Evolutionary conservation across 2,888 invertebrate genomes (phyloP), one percentile per base, ranked within the genome.

Genomic region (Drosophila mulleri): DNA sequence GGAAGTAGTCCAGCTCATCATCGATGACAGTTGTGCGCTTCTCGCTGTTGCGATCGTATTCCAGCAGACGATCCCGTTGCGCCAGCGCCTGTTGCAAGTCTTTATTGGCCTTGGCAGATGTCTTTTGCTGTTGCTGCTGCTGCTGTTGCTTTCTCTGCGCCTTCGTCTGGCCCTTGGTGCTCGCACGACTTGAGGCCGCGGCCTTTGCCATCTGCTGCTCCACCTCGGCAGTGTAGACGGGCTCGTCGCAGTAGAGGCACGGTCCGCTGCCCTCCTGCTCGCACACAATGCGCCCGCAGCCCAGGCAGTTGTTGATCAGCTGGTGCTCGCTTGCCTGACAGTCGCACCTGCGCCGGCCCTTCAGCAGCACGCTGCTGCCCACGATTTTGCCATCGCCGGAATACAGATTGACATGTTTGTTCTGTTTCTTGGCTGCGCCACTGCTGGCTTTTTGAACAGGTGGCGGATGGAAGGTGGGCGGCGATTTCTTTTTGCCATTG

Each of bases 181-280:
- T 37, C 14, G 37, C 16, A 6, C 16, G 37, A 37, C 6, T 37
- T 16, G 16, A 16, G 37, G 37, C 3, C 1, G 29, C 12, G 0
- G 32, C 41, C 42, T 80, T 86, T 0, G 67, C 93, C 72, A 96
- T 93, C 73, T 94, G 94, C 88, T 95, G 94, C 90, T 97, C 96
- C 90, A 97, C 96, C 70, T 96, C 96, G 26, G 94, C 94, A 0
- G 96, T 96, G 87, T 96, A 96, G 0, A 99, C 99, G 92, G 98
- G 93, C 85, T 95, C 95, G 0, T 96, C 97, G 93, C 99, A 99
- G 91, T 96, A 98, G 50, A 98, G 94, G 91, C 99, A 99, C 0
- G 98, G 98, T 0, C 99, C 99, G 11, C 98, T 96, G 1, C 99
- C 99, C 94, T 99, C 99, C 93, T 98, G 98, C 63, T 95, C 95